A percentile compares a stretch with the other conserved stretches of the same genome.
Conservation (phyloP, 2,113 vertebrate genomes). For the Emydocephalus ijimae region DNA sequence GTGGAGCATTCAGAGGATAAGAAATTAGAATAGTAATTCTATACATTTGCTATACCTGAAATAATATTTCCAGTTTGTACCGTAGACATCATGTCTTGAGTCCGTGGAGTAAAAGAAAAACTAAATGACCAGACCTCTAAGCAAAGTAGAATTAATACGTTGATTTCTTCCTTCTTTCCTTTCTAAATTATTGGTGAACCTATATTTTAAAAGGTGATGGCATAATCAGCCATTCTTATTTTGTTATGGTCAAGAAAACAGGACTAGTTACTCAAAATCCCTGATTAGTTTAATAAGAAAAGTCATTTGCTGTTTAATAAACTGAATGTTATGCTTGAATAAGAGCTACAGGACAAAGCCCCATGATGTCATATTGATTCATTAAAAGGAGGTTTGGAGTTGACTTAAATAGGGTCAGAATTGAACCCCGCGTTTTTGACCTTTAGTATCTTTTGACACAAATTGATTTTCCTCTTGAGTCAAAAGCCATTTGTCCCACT, state of each 20-base stretch:
- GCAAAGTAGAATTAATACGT: neutral
- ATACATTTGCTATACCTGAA: neutral
- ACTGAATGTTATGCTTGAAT: neutral
- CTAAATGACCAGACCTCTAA: neutral
- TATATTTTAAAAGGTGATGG: neutral
- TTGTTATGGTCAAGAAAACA: neutral
- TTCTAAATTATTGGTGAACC: neutral
- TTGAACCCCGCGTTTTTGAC: neutral
- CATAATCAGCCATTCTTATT: neutral
- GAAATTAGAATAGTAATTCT: neutral
- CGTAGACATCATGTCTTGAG: neutral
- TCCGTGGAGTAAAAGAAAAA: neutral
- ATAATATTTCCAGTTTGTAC: neutral
- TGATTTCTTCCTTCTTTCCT: neutral
- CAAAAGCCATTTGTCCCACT: constrained; percentile 4
- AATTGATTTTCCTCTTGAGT: neutral
- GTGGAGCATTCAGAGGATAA: neutral
- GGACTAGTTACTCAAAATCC: neutral
- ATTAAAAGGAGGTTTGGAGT: constrained; percentile 19
- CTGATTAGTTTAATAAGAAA: neutral
- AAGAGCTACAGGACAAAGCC: neutral
- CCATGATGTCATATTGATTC: constrained; percentile 4
- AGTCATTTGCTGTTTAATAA: neutral
- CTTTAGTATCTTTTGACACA: neutral
- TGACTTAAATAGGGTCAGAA: constrained; percentile 24